These are phyloP conservation scores for Oegoconia quadripuncta DNA, from an alignment of 2,888 invertebrate species.

Conservation along the genomic window DNA sequence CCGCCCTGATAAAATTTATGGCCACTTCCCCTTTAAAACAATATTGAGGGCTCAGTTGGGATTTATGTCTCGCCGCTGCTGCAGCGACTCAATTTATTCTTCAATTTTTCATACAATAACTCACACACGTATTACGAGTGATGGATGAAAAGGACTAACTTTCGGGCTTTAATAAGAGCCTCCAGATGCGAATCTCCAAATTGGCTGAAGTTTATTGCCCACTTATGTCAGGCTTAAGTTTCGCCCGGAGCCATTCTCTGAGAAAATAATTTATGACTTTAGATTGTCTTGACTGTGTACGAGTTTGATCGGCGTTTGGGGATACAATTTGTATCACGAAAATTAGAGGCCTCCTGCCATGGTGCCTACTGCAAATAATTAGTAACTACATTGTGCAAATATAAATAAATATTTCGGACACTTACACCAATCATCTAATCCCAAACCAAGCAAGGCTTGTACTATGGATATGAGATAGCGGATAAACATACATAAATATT, in stretches of 20 bases:
- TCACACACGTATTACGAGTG: slow-evolving; percentile 79
- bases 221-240: slow-evolving; percentile 79
- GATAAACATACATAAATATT: no score
- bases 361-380: no score
- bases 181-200: slow-evolving; percentile 80
- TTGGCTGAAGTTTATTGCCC: slow-evolving; percentile 79
- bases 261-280: slow-evolving; percentile 75
- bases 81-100: slow-evolving; percentile 80
- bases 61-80: slow-evolving; percentile 79
- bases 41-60: slow-evolving; percentile 80
- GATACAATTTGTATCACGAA: slow-evolving; percentile 34
- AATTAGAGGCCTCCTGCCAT: no score
- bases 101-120: slow-evolving; percentile 80
- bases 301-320: slow-evolving; percentile 63
- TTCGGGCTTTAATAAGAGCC: slow-evolving; percentile 80
- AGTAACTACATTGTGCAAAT: no score
- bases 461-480: no score
- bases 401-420: no score
- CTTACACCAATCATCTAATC: no score
- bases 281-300: slow-evolving; percentile 69
- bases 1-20: slow-evolving; percentile 79
- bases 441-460: no score
- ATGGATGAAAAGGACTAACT: slow-evolving; percentile 80
- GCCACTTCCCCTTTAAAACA: slow-evolving; percentile 80
- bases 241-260: slow-evolving; percentile 73